A percentile compares a stretch with the other conserved stretches of the same genome.
phyloP scores from a whole-genome alignment of 1,140 invertebrate species.

The Nasonia giraulti region DNA sequence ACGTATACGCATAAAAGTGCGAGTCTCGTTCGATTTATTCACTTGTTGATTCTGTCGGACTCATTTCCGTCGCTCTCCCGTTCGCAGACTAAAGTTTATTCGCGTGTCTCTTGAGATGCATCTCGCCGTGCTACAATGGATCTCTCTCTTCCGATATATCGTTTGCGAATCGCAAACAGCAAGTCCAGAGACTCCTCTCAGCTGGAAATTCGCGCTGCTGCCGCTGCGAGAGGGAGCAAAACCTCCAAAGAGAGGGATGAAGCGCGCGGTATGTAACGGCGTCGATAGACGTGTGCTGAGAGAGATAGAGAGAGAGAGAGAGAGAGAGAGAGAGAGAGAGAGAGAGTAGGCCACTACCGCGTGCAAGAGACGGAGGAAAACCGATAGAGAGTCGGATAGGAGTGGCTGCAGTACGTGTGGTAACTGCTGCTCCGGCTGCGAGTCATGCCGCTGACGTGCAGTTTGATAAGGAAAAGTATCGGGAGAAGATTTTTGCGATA shows the following conservation, averaged over 20 bases:
- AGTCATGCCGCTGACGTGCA: not conserved
- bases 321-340: too few species aligned
- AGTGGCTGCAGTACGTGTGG: not conserved
- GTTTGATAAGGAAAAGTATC: not conserved
- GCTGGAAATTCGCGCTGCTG: slow-evolving; percentile 31
- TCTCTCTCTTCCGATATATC: slow-evolving; percentile 2
- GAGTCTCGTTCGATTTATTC: not conserved
- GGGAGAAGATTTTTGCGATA: not conserved
- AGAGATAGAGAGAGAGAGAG: too few species aligned
- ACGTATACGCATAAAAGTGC: not conserved
- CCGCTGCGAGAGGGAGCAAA: not conserved
- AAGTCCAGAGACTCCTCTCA: slow-evolving; percentile 12
- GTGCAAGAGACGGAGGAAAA: not conserved
- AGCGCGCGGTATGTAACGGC: not conserved
- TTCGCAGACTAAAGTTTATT: not conserved
- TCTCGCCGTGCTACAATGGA: not conserved
- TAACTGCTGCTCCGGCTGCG: not conserved
- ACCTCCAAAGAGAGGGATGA: slow-evolving; percentile 10
- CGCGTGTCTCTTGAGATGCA: slow-evolving; percentile 45
- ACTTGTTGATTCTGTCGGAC: slow-evolving; percentile 39
- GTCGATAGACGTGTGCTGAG: slow-evolving; percentile 1
- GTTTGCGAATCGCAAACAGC: slow-evolving; percentile 39
- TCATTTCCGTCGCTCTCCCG: not conserved
- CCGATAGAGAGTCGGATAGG: not conserved
- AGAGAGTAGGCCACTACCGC: not conserved